A percentile compares a stretch with the other conserved stretches of the same genome.
These are phyloP conservation scores for Eretmodus cyanostictus DNA, from an alignment of 2,113 vertebrate species.

Conservation along the genomic window DNA sequence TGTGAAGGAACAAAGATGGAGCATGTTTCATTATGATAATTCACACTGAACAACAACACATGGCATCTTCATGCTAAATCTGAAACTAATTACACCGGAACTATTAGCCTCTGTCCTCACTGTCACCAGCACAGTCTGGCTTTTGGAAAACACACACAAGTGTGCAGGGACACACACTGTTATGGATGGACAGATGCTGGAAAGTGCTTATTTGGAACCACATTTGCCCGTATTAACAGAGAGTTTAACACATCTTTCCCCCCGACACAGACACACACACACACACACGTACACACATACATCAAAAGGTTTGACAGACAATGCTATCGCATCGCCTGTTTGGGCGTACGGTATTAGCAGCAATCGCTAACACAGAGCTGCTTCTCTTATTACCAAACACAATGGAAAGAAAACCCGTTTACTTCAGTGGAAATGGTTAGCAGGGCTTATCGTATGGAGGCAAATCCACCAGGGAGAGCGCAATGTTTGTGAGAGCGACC, in stretches of 20 bases:
- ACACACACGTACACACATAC: neutral
- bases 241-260: neutral
- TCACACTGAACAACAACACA: conserved; percentile 38
- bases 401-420: conserved; percentile 25
- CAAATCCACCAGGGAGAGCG: conserved; percentile 14
- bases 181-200: neutral
- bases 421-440: conserved; percentile 22
- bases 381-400: conserved; percentile 37
- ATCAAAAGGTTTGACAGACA: conserved; percentile 28
- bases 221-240: neutral
- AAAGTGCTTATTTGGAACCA: neutral
- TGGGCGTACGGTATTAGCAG: conserved; percentile 20
- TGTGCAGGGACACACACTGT: neutral
- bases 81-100: conserved; percentile 54
- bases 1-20: conserved; percentile 17
- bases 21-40: conserved; percentile 38
- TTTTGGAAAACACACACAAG: neutral
- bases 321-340: conserved; percentile 10
- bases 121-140: conserved; percentile 12
- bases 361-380: neutral
- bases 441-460: conserved; percentile 40
- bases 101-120: conserved; percentile 32
- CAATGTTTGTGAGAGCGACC: conserved; percentile 13
- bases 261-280: neutral
- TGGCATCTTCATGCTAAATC: conserved; percentile 58